phyloP scores from a whole-genome alignment of 2,797 vertebrate genomes.

The Somateria mollissima region DNA sequence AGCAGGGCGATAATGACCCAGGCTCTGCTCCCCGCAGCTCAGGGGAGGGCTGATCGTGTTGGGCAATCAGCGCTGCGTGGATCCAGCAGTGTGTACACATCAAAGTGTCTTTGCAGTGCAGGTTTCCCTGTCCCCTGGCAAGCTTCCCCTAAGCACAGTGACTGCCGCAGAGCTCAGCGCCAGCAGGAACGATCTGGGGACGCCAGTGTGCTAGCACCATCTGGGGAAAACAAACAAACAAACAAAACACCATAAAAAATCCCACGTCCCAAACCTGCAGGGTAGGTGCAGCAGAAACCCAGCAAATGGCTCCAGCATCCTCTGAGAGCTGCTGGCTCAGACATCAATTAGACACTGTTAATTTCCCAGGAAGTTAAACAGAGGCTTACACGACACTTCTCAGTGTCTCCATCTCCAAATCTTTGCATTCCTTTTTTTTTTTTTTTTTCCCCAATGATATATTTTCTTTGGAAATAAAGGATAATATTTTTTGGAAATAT shows the following conservation, averaged over 20 bases:
- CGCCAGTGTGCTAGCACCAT: background rate
- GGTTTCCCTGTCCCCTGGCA: background rate
- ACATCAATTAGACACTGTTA: background rate
- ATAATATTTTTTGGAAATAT: background rate
- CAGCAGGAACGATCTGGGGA: background rate
- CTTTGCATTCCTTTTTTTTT: background rate
- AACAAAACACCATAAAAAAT: background rate
- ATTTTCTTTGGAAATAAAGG: background rate
- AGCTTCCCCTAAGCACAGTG: background rate
- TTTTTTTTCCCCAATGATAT: background rate
- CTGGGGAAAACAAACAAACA: accelerated
- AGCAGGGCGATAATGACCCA: background rate
- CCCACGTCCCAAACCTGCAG: accelerated
- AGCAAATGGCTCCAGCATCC: background rate
- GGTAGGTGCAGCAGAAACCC: background rate
- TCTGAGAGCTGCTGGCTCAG: background rate
- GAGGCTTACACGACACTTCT: background rate
- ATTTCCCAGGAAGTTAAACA: background rate
- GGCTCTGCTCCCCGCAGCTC: background rate
- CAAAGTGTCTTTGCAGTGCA: background rate
- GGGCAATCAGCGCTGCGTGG: background rate
- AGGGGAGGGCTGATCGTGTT: background rate
- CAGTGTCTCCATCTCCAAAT: background rate
- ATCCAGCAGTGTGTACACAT: background rate
- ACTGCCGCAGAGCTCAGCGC: background rate